phyloP scores from a whole-genome alignment of 1,140 invertebrate genomes.

The Arion vulgaris region DNA sequence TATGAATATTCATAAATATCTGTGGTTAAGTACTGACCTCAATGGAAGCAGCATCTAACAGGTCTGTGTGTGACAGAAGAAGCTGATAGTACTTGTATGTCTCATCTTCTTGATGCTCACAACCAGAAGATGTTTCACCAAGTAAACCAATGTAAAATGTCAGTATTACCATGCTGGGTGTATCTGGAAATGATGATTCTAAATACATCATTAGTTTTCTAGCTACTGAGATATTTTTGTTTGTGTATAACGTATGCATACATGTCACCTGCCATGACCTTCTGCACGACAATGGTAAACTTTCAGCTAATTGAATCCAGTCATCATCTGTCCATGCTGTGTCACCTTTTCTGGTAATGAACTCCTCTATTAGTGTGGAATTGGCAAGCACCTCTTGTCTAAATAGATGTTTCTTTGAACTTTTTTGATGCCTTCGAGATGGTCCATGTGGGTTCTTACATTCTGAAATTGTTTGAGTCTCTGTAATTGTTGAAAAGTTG shows the following conservation, averaged over 20 bases:
- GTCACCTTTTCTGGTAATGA: neutral
- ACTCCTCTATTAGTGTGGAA: neutral
- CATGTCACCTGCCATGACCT: slow-evolving; percentile 1
- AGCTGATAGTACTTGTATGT: slow-evolving; percentile 6
- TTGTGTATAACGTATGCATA: slow-evolving; percentile 23
- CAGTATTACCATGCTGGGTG: neutral
- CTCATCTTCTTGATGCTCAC: slow-evolving; percentile 12
- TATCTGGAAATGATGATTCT: neutral
- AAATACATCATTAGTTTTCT: slow-evolving; percentile 22
- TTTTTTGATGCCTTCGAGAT: neutral
- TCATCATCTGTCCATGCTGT: slow-evolving; percentile 1
- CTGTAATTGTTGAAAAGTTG: neutral
- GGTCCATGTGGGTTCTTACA: neutral
- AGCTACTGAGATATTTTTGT: slow-evolving; percentile 5
- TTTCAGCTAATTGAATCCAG: neutral
- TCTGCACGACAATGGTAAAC: neutral
- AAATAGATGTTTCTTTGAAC: neutral
- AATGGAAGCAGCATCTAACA: slow-evolving; percentile 31
- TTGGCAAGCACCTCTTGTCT: neutral
- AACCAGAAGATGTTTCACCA: slow-evolving; percentile 7
- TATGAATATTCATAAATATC: too few species aligned
- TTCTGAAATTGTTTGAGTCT: neutral
- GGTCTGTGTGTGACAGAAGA: neutral
- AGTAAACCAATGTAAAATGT: slow-evolving; percentile 19
- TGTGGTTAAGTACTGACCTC: too few species aligned